These are phyloP conservation scores for Piprites chloris DNA, from an alignment of 2,113 vertebrate genomes.

Conservation along the genomic window DNA sequence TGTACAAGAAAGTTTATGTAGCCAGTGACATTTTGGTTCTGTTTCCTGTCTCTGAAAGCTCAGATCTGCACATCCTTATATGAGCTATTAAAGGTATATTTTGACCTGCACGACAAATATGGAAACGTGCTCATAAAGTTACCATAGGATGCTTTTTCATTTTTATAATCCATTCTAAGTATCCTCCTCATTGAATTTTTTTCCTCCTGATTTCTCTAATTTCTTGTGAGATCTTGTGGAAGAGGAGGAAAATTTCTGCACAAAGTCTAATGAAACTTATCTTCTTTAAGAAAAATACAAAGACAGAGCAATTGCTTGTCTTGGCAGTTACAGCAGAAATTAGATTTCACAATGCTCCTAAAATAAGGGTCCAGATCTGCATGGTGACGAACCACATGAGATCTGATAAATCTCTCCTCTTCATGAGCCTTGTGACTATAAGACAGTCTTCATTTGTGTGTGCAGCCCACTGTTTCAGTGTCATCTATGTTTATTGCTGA, in stretches of 20 bases:
- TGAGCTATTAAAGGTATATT: slow-evolving; percentile 1
- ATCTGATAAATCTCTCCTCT: background rate
- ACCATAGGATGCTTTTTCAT: background rate
- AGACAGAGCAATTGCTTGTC: background rate
- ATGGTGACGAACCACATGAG: background rate
- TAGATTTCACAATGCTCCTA: background rate
- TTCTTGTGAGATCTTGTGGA: background rate
- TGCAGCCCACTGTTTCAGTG: background rate
- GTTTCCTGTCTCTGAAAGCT: background rate
- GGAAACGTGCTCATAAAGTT: background rate
- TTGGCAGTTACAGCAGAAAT: background rate
- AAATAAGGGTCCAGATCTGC: background rate
- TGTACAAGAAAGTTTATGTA: background rate
- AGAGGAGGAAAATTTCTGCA: background rate
- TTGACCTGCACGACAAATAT: background rate
- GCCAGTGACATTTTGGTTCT: background rate
- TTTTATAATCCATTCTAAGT: background rate
- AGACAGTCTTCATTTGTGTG: background rate
- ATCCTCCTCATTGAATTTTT: background rate
- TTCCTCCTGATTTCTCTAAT: background rate
- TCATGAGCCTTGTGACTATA: background rate
- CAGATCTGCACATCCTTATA: background rate
- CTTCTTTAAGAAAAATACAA: background rate
- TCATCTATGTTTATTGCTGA: background rate
- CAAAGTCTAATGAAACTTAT: background rate